These are phyloP conservation scores for Cranoglanis bouderius DNA, from an alignment of 2,113 vertebrate species.

Conservation along the genomic window DNA sequence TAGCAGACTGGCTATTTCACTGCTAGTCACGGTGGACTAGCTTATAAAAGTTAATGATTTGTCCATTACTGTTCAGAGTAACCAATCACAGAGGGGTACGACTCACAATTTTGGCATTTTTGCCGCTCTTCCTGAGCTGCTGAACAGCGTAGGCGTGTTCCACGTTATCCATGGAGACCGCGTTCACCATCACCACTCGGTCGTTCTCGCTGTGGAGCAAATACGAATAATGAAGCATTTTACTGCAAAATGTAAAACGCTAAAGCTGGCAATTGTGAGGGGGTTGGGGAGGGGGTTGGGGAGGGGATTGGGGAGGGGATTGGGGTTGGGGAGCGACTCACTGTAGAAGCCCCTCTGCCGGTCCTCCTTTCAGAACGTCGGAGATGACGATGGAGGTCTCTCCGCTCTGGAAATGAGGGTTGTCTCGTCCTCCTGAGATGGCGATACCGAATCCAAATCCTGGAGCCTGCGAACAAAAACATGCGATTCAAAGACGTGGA, in stretches of 20 bases:
- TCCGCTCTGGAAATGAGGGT: conserved; percentile 98
- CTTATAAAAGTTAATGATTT: background rate
- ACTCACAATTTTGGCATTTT: conserved; percentile 98
- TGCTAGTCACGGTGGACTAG: too few species aligned
- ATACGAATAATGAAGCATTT: background rate
- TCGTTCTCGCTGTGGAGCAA: conserved; percentile 88
- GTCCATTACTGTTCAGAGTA: background rate
- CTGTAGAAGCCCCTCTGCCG: conserved; percentile 93
- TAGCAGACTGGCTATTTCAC: too few species aligned
- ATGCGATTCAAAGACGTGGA: background rate
- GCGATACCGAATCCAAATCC: conserved; percentile 99
- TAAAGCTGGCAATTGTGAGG: background rate
- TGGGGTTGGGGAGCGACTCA: conserved; percentile 76
- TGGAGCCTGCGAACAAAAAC: conserved; percentile 76
- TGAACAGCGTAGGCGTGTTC: conserved; percentile 97
- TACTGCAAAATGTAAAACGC: background rate
- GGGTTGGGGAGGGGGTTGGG: background rate
- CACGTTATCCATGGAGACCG: conserved; percentile 98
- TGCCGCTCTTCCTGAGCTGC: conserved; percentile 96
- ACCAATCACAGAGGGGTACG: background rate
- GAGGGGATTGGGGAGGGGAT: conserved; percentile 49
- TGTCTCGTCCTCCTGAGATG: conserved; percentile 97
- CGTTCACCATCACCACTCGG: conserved; percentile 97
- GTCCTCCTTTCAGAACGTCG: conserved; percentile 96
- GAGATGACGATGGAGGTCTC: conserved; percentile 99